Evolutionary conservation across 2,797 vertebrate species (phyloP), one percentile per base, ranked within the genome.

Genomic region (Cryptoprocta ferox): DNA sequence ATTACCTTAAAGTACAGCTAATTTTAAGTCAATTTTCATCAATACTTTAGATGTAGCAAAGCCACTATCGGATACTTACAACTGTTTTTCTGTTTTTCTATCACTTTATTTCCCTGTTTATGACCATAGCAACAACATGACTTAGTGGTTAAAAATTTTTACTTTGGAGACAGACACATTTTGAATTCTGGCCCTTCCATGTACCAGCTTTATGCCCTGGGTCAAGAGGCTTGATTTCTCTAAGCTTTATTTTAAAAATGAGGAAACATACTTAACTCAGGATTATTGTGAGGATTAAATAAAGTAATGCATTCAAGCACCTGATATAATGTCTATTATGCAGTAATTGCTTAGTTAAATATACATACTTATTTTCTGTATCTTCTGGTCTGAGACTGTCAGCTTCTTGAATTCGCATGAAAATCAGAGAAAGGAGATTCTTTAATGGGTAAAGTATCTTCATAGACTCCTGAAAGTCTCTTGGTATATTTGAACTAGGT

Each of bases 241-340:
- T 89, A 66, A 24, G 21, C 19, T 80, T 92, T 63, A 85, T 85
- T 89, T 66, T 89, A n/a, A 66, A 96, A 66, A 82, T 50, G 15
- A 87, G 13, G 30, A 59, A 24, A 73, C n/a, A n/a, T 70, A 84
- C 12, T 21, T 79, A 79, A 63, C n/a, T 63, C 26, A 79, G 63
- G 10, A 66, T 59, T 39, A 59, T 4, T 73, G 35, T 66, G 71
- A 63, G n/a, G 15, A 79, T 89, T 79, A 79, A 85, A 75, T 50
- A 75, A 66, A 30, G 3, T 39, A 80, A 68, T 78, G n/a, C 13
- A 75, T 80, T 91, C 10, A 37, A 71, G 24, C 7, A 83, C 30
- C 53, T 78, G 19, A 78, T 82, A 78, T 15, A 78, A 28, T 79
- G 24, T 15, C 5, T 30, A 11, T 30, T 39, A 39, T 48, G 3